Evolutionary conservation across 2,888 invertebrate genomes (phyloP).

Genomic region (Watsonalla binaria): DNA sequence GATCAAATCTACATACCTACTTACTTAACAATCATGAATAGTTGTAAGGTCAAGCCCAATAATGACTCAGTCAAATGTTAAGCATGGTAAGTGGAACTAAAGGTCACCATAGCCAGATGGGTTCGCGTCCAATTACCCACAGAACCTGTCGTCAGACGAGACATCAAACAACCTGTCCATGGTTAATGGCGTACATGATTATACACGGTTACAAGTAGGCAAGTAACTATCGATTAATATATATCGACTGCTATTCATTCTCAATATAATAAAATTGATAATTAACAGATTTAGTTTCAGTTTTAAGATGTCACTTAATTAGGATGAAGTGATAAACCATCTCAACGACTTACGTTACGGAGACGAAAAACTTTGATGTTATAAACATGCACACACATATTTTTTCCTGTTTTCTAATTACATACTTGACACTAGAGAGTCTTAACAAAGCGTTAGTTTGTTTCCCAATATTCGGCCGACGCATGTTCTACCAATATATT

Average conservation of each 20-base stretch:
- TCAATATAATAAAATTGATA: not conserved
- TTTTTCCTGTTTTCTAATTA: too few species aligned
- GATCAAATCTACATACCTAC: not conserved
- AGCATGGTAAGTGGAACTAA: slow-evolving; percentile 21
- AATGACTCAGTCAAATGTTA: slow-evolving; percentile 19
- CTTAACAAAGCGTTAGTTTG: too few species aligned
- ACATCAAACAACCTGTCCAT: slow-evolving; percentile 4
- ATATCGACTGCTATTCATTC: not conserved
- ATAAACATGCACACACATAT: too few species aligned
- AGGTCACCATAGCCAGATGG: slow-evolving; percentile 28
- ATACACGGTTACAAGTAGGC: not conserved
- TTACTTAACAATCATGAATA: slow-evolving; percentile 9
- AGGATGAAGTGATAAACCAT: too few species aligned
- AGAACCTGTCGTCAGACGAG: slow-evolving; percentile 21
- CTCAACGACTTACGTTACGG: too few species aligned
- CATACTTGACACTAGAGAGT: too few species aligned
- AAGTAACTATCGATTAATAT: not conserved
- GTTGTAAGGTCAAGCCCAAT: slow-evolving; percentile 25
- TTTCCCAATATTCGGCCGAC: too few species aligned
- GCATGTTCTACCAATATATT: too few species aligned
- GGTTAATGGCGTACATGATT: not conserved
- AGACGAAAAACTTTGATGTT: too few species aligned
- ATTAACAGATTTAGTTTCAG: too few species aligned
- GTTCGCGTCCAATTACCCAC: slow-evolving; percentile 37
- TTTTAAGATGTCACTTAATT: too few species aligned